These are phyloP conservation scores for Notospermus geniculatus DNA, from an alignment of 1,140 invertebrate genomes.

Conservation along the genomic window DNA sequence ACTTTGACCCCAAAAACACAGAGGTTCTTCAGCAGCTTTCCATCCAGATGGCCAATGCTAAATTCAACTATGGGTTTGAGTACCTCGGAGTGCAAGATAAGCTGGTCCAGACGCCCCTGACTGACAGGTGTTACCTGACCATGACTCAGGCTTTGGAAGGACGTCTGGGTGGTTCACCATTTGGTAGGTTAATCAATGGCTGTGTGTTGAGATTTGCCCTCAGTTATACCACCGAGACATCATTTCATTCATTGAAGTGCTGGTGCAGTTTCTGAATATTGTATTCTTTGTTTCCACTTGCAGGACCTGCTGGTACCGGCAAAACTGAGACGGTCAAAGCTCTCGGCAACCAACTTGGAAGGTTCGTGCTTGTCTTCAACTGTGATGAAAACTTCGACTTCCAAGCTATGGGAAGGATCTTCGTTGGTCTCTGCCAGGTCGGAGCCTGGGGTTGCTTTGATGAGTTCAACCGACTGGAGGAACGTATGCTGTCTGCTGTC, in stretches of 20 bases:
- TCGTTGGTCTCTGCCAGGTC: slow-evolving; percentile 95
- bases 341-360: slow-evolving; percentile 94
- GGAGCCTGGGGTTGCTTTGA: slow-evolving; percentile 99
- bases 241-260: no score
- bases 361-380: slow-evolving; percentile 99
- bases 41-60: slow-evolving; percentile 99
- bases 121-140: slow-evolving; percentile 96
- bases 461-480: slow-evolving; percentile 98
- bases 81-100: slow-evolving; percentile 89
- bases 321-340: slow-evolving; percentile 99
- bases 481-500: slow-evolving; percentile 98
- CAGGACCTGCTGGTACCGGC: slow-evolving; percentile 95
- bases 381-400: slow-evolving; percentile 99
- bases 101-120: slow-evolving; percentile 96
- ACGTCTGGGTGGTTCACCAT: slow-evolving; percentile 84
- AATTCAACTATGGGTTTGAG: slow-evolving; percentile 99
- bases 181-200: slow-evolving; percentile 39
- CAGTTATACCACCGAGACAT: no score
- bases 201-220: no score
- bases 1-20: slow-evolving; percentile 91
- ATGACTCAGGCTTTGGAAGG: slow-evolving; percentile 99
- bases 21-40: slow-evolving; percentile 94
- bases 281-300: no score
- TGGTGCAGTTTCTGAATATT: no score
- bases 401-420: slow-evolving; percentile 87